Evolutionary conservation across 92 coral and sea anemone genomes (phyloP).

Genomic region (Bergia puertoricense): DNA sequence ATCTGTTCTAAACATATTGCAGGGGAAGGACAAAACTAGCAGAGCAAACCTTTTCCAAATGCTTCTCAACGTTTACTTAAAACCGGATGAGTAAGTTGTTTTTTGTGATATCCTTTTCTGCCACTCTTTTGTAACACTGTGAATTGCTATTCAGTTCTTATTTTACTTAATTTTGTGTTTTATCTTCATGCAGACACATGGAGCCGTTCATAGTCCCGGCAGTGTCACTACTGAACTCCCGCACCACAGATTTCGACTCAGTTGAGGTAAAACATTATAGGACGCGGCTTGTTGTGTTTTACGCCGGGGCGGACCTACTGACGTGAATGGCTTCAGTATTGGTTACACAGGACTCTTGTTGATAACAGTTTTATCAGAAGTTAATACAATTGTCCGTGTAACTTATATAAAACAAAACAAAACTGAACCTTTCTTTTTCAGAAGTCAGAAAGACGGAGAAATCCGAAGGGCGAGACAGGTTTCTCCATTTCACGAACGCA

Average conservation of each 20-base stretch:
- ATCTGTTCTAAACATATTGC: neutral
- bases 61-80: constrained; percentile 78
- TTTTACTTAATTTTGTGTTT: neutral
- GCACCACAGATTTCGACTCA: constrained; percentile 88
- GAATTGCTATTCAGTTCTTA: neutral
- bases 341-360: no score
- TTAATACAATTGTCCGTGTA: no score
- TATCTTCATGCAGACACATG: constrained; percentile 45
- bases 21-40: constrained; percentile 81
- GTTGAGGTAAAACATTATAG: constrained; percentile 61
- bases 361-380: no score
- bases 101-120: neutral
- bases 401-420: no score
- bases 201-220: constrained; percentile 91
- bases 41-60: constrained; percentile 80
- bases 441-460: no score
- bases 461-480: no score
- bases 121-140: neutral
- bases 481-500: no score
- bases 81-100: constrained; percentile 78
- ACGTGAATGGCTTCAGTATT: neutral
- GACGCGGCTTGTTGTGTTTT: neutral
- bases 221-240: constrained; percentile 82
- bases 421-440: no score
- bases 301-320: neutral